A percentile compares a stretch with the other conserved stretches of the same genome.
phyloP scores from a whole-genome alignment of 2,797 vertebrate species.

The Otus scops region DNA sequence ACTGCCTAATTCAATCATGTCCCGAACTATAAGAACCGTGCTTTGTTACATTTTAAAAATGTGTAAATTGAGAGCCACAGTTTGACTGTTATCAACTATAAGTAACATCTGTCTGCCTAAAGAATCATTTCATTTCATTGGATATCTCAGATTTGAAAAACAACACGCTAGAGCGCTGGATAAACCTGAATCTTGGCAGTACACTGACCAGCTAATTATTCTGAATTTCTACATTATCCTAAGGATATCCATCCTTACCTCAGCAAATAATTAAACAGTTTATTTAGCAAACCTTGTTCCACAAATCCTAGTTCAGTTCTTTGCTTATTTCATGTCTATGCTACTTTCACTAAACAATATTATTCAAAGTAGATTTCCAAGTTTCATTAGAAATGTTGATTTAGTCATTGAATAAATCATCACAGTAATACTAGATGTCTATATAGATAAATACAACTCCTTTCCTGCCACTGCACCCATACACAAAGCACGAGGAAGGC shows the following conservation, averaged over 20 bases:
- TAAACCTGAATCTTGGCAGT: neutral
- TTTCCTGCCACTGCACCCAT: neutral
- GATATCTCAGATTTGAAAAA: neutral
- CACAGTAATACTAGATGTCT: neutral
- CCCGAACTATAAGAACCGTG: neutral
- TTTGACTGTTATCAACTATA: neutral
- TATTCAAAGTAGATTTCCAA: neutral
- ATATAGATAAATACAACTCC: neutral
- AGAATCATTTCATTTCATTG: neutral
- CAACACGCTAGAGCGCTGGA: neutral
- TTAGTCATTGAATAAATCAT: neutral
- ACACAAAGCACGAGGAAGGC: neutral
- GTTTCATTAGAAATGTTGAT: neutral
- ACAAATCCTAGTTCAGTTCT: neutral
- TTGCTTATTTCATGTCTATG: neutral
- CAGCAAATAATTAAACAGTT: neutral
- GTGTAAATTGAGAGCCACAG: neutral
- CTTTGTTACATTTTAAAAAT: neutral
- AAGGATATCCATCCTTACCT: neutral
- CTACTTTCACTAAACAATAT: neutral
- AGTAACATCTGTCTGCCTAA: neutral
- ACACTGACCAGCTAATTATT: neutral
- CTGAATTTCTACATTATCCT: neutral
- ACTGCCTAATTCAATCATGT: neutral
- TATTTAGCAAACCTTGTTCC: neutral